phyloP scores from a whole-genome alignment of 2,888 invertebrate genomes.

The Chaitophorus viminalis region DNA sequence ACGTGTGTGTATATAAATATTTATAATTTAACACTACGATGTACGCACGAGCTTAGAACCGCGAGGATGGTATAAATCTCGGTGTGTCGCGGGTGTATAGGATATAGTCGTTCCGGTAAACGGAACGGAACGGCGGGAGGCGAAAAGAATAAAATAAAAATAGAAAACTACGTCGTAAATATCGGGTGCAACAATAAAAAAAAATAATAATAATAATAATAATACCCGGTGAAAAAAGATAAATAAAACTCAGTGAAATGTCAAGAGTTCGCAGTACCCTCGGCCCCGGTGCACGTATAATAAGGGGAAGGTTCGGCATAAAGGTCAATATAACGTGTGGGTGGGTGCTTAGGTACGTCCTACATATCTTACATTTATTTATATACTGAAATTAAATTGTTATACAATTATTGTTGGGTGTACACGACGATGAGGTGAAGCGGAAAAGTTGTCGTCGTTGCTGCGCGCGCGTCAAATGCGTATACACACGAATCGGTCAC shows the following conservation, averaged over 20 bases:
- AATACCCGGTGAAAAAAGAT: neutral
- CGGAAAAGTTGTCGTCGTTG: too few relatives aligned
- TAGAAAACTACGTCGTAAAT: conserved; percentile 4
- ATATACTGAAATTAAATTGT: too few relatives aligned
- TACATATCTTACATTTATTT: too few relatives aligned
- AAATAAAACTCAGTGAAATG: conserved; percentile 25
- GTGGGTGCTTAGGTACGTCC: too few relatives aligned
- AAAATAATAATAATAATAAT: neutral
- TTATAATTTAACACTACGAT: neutral
- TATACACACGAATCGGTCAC: neutral
- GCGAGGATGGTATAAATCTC: too few relatives aligned
- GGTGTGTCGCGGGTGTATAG: too few relatives aligned
- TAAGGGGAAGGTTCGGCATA: neutral
- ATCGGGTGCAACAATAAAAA: neutral
- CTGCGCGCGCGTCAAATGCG: too few relatives aligned
- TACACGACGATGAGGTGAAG: too few relatives aligned
- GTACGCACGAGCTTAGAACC: neutral
- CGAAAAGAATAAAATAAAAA: neutral
- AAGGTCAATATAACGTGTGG: conserved; percentile 12
- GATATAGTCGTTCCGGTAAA: neutral
- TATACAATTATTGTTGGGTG: too few relatives aligned
- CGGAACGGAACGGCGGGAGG: too few relatives aligned
- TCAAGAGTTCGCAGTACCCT: conserved; percentile 22
- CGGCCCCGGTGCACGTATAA: neutral
- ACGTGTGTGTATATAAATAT: neutral